A percentile compares a stretch with the other conserved stretches of the same genome.
Conservation (phyloP, 2,113 vertebrate species). For the Carollia perspicillata region DNA sequence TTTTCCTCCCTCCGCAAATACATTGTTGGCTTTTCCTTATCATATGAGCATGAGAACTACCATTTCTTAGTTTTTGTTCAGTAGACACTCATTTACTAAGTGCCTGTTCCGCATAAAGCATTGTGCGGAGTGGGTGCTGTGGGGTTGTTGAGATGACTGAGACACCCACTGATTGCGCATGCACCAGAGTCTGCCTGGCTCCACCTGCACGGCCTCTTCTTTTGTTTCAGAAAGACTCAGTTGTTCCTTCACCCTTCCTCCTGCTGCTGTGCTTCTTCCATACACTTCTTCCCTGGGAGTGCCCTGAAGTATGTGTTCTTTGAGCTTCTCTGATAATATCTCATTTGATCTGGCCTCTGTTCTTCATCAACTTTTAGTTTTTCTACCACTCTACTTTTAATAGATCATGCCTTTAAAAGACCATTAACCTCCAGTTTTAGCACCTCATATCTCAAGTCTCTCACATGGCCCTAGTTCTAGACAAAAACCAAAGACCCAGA, state of each 20-base stretch:
- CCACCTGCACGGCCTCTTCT: not conserved
- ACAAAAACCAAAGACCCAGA: conserved; percentile 80
- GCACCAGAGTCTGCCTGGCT: conserved; percentile 42
- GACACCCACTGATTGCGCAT: not conserved
- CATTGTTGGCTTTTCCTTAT: conserved; percentile 53
- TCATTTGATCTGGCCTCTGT: conserved; percentile 62
- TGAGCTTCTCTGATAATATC: conserved; percentile 4
- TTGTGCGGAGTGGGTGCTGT: not conserved
- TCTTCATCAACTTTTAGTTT: conserved; percentile 43
- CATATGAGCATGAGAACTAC: conserved; percentile 62
- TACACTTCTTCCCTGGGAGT: not conserved
- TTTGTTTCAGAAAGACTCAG: not conserved
- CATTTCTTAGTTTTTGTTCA: conserved; percentile 21
- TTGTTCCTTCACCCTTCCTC: not conserved
- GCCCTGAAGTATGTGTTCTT: conserved; percentile 47
- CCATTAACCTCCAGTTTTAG: conserved; percentile 27
- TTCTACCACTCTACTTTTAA: not conserved
- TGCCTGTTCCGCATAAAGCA: not conserved
- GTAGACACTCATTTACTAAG: conserved; percentile 2
- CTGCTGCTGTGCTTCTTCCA: not conserved
- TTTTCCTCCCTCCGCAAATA: conserved; percentile 27
- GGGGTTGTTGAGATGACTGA: not conserved
- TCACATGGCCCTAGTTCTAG: conserved; percentile 65
- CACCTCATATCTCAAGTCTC: conserved; percentile 3
- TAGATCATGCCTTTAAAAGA: conserved; percentile 37